Percentiles rank a stretch among this genome's conserved stretches.
These are phyloP conservation scores for Tetraodon nigroviridis DNA, from an alignment of 2,113 vertebrate genomes.

Conservation along the genomic window DNA sequence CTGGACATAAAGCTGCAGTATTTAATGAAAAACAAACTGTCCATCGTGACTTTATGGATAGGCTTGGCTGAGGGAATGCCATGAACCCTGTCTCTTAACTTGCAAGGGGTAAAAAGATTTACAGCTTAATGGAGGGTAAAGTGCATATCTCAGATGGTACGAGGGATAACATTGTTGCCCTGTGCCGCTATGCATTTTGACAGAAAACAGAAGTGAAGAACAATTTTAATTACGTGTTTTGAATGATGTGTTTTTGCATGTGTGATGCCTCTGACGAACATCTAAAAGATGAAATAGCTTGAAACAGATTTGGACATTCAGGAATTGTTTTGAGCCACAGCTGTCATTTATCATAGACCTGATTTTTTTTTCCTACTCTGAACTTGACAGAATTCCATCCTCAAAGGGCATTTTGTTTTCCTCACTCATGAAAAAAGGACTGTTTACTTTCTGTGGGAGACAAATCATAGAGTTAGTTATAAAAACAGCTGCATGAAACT, in stretches of 20 bases:
- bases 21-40: conserved; percentile 31
- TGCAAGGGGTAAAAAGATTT: conserved; percentile 40
- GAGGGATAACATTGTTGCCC: conserved; percentile 32
- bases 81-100: conserved; percentile 27
- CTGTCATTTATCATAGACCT: neutral
- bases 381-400: neutral
- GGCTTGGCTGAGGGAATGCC: conserved; percentile 15
- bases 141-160: conserved; percentile 38
- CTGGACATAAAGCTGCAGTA: too few species aligned
- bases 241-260: conserved; percentile 3
- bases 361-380: conserved; percentile 10
- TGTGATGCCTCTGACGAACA: conserved; percentile 9
- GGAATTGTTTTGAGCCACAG: too few species aligned
- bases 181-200: conserved; percentile 31
- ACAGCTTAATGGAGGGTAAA: conserved; percentile 35
- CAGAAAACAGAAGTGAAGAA: conserved; percentile 4
- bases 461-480: neutral
- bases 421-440: neutral
- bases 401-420: neutral
- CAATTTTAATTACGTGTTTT: too few species aligned
- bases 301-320: neutral
- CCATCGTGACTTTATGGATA: conserved; percentile 22
- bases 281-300: conserved; percentile 15
- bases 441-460: conserved; percentile 8
- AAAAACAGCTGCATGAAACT: neutral